These are phyloP conservation scores for Drosophila ezoana DNA, from an alignment of 2,888 invertebrate genomes.

Conservation along the genomic window DNA sequence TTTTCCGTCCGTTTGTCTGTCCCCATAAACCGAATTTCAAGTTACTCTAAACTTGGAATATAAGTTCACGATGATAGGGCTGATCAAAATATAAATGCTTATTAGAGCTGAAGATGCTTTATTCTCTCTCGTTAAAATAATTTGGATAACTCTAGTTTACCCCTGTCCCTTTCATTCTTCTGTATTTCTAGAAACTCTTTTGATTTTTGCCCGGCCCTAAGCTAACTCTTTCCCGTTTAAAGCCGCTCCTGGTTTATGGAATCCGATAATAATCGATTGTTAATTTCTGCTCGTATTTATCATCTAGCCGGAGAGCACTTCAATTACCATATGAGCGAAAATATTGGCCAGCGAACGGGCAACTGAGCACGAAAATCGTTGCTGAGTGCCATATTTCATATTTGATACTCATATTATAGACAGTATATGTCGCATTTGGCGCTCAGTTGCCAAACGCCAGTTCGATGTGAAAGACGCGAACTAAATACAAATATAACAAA, in stretches of 20 bases:
- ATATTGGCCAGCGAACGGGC: slow-evolving; percentile 34
- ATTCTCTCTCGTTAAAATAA: no score
- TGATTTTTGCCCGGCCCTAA: background rate
- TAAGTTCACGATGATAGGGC: no score
- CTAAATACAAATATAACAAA: slow-evolving; percentile 16
- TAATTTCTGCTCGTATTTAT: slow-evolving; percentile 28
- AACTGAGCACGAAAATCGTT: slow-evolving; percentile 24
- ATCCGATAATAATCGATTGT: slow-evolving; percentile 34
- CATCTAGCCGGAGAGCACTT: slow-evolving; percentile 23
- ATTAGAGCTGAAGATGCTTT: no score
- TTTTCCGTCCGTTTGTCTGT: no score
- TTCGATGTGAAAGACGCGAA: slow-evolving; percentile 69
- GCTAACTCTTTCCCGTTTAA: no score
- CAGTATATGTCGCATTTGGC: slow-evolving; percentile 40
- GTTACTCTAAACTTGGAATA: no score
- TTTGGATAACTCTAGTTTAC: no score
- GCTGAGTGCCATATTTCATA: slow-evolving; percentile 35
- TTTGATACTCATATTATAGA: slow-evolving; percentile 38
- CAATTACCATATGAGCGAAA: slow-evolving; percentile 66
- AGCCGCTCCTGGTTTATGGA: background rate
- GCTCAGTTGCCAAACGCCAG: slow-evolving; percentile 70
- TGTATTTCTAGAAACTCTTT: background rate
- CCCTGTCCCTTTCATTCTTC: no score
- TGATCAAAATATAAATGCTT: no score
- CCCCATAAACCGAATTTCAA: no score